A percentile compares a stretch with the other conserved stretches of the same genome.
Conservation (phyloP, 2,113 vertebrate species). For the Phylloscopus trochiloides region DNA sequence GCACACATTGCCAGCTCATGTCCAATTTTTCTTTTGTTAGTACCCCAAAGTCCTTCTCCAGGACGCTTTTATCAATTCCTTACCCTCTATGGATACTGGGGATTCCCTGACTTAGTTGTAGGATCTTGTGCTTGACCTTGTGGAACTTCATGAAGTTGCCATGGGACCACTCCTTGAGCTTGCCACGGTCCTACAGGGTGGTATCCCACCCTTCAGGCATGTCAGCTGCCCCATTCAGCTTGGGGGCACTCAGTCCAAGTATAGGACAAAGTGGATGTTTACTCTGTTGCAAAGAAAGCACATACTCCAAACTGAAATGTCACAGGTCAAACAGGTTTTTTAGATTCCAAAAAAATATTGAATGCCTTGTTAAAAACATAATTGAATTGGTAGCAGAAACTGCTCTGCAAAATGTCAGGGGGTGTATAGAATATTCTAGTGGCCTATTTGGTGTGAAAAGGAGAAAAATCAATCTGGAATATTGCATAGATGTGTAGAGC, state of each 20-base stretch:
- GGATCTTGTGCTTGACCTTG: neutral
- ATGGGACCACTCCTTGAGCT: neutral
- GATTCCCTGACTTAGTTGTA: rapidly evolving
- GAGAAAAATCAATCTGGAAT: neutral
- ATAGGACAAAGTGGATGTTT: neutral
- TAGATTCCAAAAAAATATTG: neutral
- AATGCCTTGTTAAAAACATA: neutral
- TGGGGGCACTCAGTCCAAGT: neutral
- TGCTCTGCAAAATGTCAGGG: neutral
- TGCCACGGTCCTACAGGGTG: neutral
- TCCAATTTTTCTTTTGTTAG: neutral
- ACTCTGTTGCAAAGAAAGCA: neutral
- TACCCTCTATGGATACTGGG: neutral
- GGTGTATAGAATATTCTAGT: neutral
- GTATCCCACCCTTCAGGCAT: neutral
- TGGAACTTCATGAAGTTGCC: neutral
- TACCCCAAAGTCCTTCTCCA: rapidly evolving
- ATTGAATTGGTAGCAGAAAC: neutral
- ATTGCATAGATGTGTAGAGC: neutral
- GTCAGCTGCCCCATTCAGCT: neutral
- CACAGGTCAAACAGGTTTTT: neutral
- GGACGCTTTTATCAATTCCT: neutral
- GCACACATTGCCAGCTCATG: rapidly evolving
- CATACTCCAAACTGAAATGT: neutral
- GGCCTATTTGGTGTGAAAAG: neutral